phyloP scores from a whole-genome alignment of 1,140 invertebrate species.

The Hestina assimilis region DNA sequence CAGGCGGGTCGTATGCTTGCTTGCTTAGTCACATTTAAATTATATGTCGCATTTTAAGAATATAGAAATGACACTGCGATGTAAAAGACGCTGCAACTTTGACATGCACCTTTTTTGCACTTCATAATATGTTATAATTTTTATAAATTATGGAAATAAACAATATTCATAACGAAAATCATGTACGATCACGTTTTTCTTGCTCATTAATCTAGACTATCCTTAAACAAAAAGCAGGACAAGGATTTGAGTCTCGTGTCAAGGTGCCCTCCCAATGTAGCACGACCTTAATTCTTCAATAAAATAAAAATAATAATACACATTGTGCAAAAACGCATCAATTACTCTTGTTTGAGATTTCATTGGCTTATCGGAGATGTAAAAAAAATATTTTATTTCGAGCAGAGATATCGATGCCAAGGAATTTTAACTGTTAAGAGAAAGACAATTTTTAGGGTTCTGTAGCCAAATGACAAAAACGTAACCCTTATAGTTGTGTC shows the following conservation, averaged over 20 bases:
- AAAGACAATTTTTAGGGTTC: background rate
- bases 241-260: constrained; percentile 5
- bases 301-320: constrained; percentile 7
- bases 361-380: background rate
- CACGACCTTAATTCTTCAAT: constrained; percentile 1
- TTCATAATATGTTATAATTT: too few species aligned
- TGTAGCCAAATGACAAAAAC: too few species aligned
- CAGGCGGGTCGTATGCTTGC: too few species aligned
- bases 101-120: too few species aligned
- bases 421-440: background rate
- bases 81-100: too few species aligned
- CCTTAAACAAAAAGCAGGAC: constrained; percentile 2
- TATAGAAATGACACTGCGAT: too few species aligned
- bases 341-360: background rate
- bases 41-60: too few species aligned
- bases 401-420: background rate
- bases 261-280: background rate
- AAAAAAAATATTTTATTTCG: background rate
- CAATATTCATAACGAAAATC: background rate
- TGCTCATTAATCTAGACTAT: constrained; percentile 15
- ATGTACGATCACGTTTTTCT: background rate
- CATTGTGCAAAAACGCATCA: background rate
- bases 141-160: background rate
- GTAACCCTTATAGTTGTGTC: too few species aligned
- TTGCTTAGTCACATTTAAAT: too few species aligned